Percentiles rank a stretch among this genome's conserved stretches.
These are phyloP conservation scores for Synaphobranchus kaupii DNA, from an alignment of 2,797 vertebrate species.

Conservation along the genomic window DNA sequence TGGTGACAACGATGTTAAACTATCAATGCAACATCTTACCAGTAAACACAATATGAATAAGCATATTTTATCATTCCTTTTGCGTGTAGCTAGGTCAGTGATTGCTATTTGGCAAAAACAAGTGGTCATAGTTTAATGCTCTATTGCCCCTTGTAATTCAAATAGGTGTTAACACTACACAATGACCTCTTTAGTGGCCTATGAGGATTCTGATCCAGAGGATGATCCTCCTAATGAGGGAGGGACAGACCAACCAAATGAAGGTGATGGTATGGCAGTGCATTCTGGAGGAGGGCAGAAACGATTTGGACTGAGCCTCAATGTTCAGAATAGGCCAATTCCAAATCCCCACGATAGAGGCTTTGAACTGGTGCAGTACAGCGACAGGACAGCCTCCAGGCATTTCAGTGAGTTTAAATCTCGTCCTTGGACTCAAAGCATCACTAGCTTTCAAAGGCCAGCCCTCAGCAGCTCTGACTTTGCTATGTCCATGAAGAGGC, in stretches of 20 bases:
- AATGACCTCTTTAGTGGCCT: constrained; percentile 88
- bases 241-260: constrained; percentile 19
- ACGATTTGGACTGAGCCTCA: background rate
- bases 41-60: background rate
- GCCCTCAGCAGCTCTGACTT: constrained; percentile 16
- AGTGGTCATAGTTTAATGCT: background rate
- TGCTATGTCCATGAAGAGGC: constrained; percentile 65
- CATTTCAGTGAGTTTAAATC: constrained; percentile 26
- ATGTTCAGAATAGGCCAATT: constrained; percentile 12
- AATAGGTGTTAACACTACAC: background rate
- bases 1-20: background rate
- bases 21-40: background rate
- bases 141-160: background rate
- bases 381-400: constrained; percentile 23
- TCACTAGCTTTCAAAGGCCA: constrained; percentile 19
- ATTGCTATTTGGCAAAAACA: background rate
- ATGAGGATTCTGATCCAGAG: constrained; percentile 89
- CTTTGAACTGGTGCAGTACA: background rate
- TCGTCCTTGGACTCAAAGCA: constrained; percentile 31
- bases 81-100: background rate
- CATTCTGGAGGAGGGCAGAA: constrained; percentile 32
- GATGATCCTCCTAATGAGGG: constrained; percentile 57
- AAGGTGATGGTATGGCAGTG: constrained; percentile 21
- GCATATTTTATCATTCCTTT: background rate
- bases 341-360: constrained; percentile 14